Evolutionary conservation across 2,113 vertebrate genomes (phyloP), one percentile per base, ranked within the genome.

Genomic region (Gorilla gorilla): DNA sequence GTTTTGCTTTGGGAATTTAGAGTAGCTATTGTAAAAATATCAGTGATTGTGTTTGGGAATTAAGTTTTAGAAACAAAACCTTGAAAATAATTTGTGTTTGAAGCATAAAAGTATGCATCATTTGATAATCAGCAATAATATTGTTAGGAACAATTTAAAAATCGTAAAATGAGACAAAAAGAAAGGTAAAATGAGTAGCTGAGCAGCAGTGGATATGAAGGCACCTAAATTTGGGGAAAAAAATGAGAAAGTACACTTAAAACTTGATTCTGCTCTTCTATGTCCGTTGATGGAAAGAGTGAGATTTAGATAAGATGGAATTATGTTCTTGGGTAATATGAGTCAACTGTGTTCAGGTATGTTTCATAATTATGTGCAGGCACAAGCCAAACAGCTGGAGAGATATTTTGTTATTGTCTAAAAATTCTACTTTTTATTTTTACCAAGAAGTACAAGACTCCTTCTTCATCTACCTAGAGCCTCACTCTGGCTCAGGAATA

Each of bases 1-100:
- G 43, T 55, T 94, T 90, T 75, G 7, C 32, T 95, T n/a, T 95
- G 13, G 82, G 48, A 84, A 84, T 95, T 40, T 96, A 88, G 57
- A 96, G 64, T 55, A 93, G 72, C 12, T 78, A 4, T 68, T 93
- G 55, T 80, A 22, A 22, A 89, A 97, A 87, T 66, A 89, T 79
- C 55, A 97, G 35, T 9, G 22, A 73, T 57, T 57, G 6, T 32
- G 4, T 84, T 94, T 95, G 73, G 45, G 5, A 97, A 83, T 16
- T 78, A 86, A 68, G 10, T 91, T 96, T 90, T 84, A 90, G 23
- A 92, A 93, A 84, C 3, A 80, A 96, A 90, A 30, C 35, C 32
- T 89, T 90, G 64, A 96, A 93, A 90, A 27, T 84, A 76, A 80
- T n/a, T 91, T 91, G 22, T 76, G 80, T 90, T 88, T 95, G 12